Conservation (phyloP, 2,888 invertebrate species). For the Amblyjoppa fuscipennis region DNA sequence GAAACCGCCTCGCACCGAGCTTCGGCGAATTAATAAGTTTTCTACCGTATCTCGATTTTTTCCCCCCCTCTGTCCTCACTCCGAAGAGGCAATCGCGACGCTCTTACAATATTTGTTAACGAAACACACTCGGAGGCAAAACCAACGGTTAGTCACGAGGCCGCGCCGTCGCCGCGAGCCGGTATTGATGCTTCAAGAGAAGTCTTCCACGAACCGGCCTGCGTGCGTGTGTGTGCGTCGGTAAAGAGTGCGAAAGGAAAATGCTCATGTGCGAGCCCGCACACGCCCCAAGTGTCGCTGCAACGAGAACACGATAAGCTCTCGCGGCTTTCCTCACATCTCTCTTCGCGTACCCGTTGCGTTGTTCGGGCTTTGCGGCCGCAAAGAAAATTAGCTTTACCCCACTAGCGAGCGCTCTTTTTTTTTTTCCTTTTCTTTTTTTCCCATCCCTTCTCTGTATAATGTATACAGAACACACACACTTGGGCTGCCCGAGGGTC, state of each 20-base stretch:
- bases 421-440: constrained; percentile 16
- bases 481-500: constrained; percentile 31
- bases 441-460: constrained; percentile 7
- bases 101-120: background rate
- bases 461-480: constrained; percentile 22
- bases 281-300: background rate
- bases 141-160: constrained; percentile 4
- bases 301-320: constrained; percentile 4
- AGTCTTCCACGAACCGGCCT: background rate
- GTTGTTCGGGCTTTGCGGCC: background rate
- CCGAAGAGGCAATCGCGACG: background rate
- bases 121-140: background rate
- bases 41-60: background rate
- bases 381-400: constrained; percentile 17
- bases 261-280: background rate
- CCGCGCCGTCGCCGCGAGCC: background rate
- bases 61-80: background rate
- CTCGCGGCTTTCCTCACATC: background rate
- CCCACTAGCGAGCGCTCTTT: background rate
- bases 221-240: background rate
- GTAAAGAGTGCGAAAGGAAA: constrained; percentile 6
- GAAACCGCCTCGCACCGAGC: background rate
- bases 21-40: background rate
- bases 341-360: background rate
- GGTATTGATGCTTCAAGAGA: background rate